Evolutionary conservation across 2,113 vertebrate species (phyloP).

Genomic region (mouse (Mus musculus)): DNA sequence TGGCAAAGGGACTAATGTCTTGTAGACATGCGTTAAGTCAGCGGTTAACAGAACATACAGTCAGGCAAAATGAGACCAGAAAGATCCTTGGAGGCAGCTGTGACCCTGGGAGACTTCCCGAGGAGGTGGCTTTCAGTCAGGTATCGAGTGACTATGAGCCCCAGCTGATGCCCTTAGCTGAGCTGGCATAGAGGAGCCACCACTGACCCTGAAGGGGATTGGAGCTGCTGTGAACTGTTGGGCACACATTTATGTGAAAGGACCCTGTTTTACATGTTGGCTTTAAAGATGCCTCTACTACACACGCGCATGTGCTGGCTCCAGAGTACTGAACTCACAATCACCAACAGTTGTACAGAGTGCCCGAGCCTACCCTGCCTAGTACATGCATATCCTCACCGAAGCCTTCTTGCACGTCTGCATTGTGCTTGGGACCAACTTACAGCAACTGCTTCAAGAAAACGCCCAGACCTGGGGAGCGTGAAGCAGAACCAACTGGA

Average conservation of each 20-base stretch:
- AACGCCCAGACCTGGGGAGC: neutral
- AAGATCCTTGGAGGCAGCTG: neutral
- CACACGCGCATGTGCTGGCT: rapidly evolving
- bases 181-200: neutral
- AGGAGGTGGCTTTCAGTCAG: neutral
- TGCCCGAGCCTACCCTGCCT: rapidly evolving
- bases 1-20: neutral
- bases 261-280: neutral
- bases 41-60: neutral
- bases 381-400: rapidly evolving
- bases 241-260: neutral
- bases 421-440: neutral
- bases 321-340: neutral
- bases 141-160: neutral
- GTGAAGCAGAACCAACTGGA: rapidly evolving
- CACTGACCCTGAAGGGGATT: neutral
- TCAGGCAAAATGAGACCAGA: rapidly evolving
- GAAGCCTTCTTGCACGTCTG: neutral
- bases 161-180: neutral
- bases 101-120: neutral
- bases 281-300: neutral
- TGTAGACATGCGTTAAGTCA: neutral
- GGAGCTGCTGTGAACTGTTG: neutral
- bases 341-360: rapidly evolving
- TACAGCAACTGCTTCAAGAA: rapidly evolving